Conservation (phyloP, 2,113 vertebrate genomes). For the Tyto alba region DNA sequence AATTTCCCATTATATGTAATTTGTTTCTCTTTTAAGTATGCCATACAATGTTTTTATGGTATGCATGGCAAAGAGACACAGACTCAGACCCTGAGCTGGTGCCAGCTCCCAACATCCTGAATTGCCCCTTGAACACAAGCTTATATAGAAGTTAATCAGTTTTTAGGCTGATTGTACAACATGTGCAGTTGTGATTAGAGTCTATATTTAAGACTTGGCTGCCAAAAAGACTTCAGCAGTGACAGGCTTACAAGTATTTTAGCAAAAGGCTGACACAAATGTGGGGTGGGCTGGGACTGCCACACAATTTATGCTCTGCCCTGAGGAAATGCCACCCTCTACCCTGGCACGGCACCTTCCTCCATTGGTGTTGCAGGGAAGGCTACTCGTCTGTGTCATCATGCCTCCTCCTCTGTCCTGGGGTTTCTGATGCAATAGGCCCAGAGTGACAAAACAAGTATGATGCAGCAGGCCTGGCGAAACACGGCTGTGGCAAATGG, state of each 20-base stretch:
- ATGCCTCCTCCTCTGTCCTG: background rate
- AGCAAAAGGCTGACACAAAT: background rate
- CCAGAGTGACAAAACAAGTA: background rate
- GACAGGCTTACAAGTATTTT: constrained; percentile 3
- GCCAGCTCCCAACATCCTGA: constrained; percentile 23
- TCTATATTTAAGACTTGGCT: constrained; percentile 37
- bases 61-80: background rate
- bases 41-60: background rate
- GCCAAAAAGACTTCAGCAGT: constrained; percentile 13
- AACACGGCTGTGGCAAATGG: background rate
- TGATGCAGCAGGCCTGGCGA: background rate
- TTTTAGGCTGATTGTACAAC: constrained; percentile 20
- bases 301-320: background rate
- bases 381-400: background rate
- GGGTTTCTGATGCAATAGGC: background rate
- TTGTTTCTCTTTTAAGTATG: background rate
- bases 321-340: background rate
- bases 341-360: background rate
- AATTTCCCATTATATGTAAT: constrained; percentile 23
- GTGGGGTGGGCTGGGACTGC: background rate
- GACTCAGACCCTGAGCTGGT: background rate
- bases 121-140: constrained; percentile 31
- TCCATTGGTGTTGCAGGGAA: background rate
- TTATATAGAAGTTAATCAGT: constrained; percentile 47
- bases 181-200: constrained; percentile 45